These are phyloP conservation scores for Rhinoderma darwinii DNA, from an alignment of 2,113 vertebrate species.

Conservation along the genomic window DNA sequence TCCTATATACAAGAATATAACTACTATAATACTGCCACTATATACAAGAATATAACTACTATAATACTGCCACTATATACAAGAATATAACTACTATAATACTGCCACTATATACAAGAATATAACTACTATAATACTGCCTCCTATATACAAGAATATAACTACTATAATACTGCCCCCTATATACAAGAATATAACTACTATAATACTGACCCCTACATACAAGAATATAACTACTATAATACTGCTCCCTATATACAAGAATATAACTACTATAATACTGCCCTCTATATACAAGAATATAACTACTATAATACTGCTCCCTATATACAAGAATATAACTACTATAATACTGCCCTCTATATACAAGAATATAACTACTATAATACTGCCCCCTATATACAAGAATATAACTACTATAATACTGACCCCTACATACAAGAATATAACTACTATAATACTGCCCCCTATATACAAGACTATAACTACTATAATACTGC, in stretches of 20 bases:
- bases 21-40: not conserved
- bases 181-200: not conserved
- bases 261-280: constrained; percentile 10
- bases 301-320: constrained; percentile 7
- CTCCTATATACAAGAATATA: not conserved
- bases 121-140: constrained; percentile 1
- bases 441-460: not conserved
- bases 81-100: constrained; percentile 3
- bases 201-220: not conserved
- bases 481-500: no score
- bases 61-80: no score
- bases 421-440: not conserved
- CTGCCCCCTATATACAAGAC: no score
- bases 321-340: not conserved
- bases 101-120: no score
- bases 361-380: not conserved
- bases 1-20: not conserved
- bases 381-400: not conserved
- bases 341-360: constrained; percentile 10
- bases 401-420: constrained; percentile 9
- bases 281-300: not conserved
- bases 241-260: not conserved
- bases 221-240: constrained; percentile 17
- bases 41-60: not conserved
- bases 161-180: no score